Evolutionary conservation across 2,797 vertebrate genomes (phyloP), one percentile per base, ranked within the genome.

Genomic region (Champsocephalus gunnari): DNA sequence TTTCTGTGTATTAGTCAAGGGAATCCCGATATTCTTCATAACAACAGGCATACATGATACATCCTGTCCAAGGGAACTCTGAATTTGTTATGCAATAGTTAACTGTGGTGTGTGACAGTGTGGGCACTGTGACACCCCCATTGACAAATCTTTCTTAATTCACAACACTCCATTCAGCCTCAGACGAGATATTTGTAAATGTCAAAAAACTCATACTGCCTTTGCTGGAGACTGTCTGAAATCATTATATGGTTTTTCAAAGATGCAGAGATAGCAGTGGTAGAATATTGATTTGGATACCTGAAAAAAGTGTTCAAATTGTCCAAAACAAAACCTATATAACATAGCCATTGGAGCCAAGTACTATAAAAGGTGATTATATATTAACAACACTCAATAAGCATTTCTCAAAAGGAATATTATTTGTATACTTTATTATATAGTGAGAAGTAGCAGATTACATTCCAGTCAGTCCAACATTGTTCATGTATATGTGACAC

Each of bases 101-200:
- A 89, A 85, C 66, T 3, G 55, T 76, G 65, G 34, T 72, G 80
- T 69, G 72, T 77, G 65, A 53, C 45, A 77, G 71, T 81, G 83
- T 88, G 81, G 87, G 77, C 83, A 84, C 72, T 65, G 72, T 76
- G 71, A 81, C 85, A 83, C 70, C 50, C 79, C 66, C 68, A 62
- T 56, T 83, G 80, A 81, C 85, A 75, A 71, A 58, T 66, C 53
- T 67, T 62, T 62, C 62, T 66, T 70, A 19, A 66, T 78, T 38
- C 71, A 59, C 51, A 80, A 75, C 47, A 56, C 49, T 77, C 77
- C 32, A 16, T 58, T 68, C 28, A 68, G 48, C n/a, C 12, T 49
- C 57, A 12, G 64, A 38, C 34, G 12, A 53, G 13, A 71, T 64
- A 57, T 48, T 32, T 63, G 47, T 28, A 65, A 63, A 69, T 54